phyloP scores from a whole-genome alignment of 2,888 invertebrate genomes.

The Drosophila macrothrix region DNA sequence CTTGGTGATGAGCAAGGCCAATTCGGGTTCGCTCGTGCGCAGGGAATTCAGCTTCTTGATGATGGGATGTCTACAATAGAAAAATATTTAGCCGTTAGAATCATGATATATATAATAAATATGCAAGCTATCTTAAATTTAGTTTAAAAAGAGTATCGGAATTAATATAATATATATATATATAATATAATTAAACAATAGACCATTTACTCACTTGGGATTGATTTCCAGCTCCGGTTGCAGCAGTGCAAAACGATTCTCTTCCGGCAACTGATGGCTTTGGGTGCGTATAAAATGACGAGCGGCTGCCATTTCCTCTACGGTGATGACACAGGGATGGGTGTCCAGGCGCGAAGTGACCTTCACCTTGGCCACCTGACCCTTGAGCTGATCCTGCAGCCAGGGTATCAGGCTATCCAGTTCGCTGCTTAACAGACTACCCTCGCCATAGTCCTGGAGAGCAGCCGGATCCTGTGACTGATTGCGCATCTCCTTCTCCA shows the following conservation, averaged over 20 bases:
- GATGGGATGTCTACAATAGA: conserved; percentile 90
- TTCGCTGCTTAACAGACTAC: conserved; percentile 90
- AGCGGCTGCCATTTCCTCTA: conserved; percentile 98
- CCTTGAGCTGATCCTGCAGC: conserved; percentile 90
- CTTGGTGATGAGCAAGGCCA: conserved; percentile 93
- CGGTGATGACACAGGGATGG: conserved; percentile 97
- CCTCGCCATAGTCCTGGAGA: conserved; percentile 87
- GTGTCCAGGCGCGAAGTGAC: conserved; percentile 93
- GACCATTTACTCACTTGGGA: conserved; percentile 89
- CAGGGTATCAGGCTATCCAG: conserved; percentile 92
- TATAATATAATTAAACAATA: background rate
- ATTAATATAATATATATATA: background rate
- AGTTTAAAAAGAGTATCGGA: background rate
- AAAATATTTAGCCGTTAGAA: background rate
- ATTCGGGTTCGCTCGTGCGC: conserved; percentile 89
- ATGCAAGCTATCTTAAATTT: background rate
- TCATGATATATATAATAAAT: background rate
- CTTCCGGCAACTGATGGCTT: conserved; percentile 92
- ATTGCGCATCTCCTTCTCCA: conserved; percentile 96
- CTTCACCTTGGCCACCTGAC: conserved; percentile 93
- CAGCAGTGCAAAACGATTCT: conserved; percentile 93
- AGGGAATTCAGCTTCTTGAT: conserved; percentile 94
- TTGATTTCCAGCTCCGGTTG: conserved; percentile 98
- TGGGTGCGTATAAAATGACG: conserved; percentile 97
- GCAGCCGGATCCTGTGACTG: conserved; percentile 87